phyloP scores from a whole-genome alignment of 2,113 vertebrate genomes.

The Mixornis gularis region DNA sequence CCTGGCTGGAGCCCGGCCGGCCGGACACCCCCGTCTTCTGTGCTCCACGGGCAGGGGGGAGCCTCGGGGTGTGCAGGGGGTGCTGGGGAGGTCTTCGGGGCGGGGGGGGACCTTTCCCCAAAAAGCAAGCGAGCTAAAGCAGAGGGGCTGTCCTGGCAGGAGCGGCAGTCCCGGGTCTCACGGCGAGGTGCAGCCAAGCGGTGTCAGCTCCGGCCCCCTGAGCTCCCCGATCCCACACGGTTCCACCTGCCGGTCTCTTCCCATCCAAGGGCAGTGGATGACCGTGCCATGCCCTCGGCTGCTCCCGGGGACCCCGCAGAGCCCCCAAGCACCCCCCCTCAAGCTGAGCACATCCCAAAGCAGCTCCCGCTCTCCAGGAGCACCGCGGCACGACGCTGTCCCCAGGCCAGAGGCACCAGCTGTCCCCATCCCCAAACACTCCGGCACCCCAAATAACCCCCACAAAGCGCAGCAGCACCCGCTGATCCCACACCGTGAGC shows the following conservation, averaged over 20 bases:
- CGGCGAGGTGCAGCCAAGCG: background rate
- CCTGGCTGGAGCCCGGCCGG: conserved; percentile 8
- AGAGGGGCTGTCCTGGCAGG: background rate
- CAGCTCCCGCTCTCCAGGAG: background rate
- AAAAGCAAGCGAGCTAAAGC: conserved; percentile 35
- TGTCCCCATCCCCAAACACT: background rate
- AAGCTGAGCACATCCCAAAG: background rate
- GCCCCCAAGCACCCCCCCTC: background rate
- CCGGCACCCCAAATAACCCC: rapidly evolving
- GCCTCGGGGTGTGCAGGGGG: background rate
- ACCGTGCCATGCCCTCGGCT: background rate
- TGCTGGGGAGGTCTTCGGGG: conserved; percentile 16
- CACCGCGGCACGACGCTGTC: background rate
- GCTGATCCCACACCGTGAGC: rapidly evolving
- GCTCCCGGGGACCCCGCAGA: background rate
- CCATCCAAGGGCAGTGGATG: background rate
- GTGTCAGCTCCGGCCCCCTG: background rate
- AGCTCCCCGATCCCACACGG: background rate
- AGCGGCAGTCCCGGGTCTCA: background rate
- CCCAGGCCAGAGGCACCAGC: background rate
- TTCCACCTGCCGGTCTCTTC: background rate
- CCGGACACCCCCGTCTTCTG: conserved; percentile 57
- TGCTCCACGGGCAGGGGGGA: background rate
- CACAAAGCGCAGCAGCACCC: background rate
- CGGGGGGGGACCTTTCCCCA: background rate